A percentile compares a stretch with the other conserved stretches of the same genome.
Evolutionary conservation across 2,797 vertebrate genomes (phyloP).

Genomic region (Amblyraja radiata): DNA sequence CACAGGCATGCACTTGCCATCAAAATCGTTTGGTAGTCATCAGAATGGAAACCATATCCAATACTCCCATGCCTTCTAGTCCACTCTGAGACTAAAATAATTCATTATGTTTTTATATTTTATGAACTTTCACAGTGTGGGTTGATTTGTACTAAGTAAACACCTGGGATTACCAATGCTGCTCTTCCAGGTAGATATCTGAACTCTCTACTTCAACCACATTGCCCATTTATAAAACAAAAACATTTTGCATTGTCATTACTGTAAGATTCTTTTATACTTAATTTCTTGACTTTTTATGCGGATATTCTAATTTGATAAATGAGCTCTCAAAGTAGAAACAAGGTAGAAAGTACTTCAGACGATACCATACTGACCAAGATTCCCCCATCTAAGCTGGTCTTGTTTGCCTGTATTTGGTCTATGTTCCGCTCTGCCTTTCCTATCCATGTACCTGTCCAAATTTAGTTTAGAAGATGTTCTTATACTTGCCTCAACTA

Average conservation of each 20-base stretch:
- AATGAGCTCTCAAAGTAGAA: background rate
- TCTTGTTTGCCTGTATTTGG: no score
- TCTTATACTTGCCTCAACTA: no score
- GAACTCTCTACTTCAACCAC: background rate
- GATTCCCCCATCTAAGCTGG: no score
- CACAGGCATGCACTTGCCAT: background rate
- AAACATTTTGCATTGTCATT: background rate
- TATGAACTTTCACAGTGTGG: background rate
- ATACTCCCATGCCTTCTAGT: background rate
- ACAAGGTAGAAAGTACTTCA: background rate
- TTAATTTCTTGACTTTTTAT: slow-evolving; percentile 13
- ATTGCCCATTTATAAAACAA: background rate
- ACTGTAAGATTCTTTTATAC: background rate
- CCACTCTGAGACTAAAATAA: background rate
- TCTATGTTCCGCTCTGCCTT: no score
- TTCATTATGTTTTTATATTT: background rate
- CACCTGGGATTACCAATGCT: background rate
- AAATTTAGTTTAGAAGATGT: no score
- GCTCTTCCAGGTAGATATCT: background rate
- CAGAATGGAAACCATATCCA: background rate
- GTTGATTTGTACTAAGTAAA: background rate
- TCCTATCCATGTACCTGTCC: no score
- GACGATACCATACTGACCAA: no score
- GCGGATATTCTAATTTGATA: background rate
- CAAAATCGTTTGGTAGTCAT: background rate